Conservation (phyloP, 1,140 invertebrate species). For the Pentalonia nigronervosa region DNA sequence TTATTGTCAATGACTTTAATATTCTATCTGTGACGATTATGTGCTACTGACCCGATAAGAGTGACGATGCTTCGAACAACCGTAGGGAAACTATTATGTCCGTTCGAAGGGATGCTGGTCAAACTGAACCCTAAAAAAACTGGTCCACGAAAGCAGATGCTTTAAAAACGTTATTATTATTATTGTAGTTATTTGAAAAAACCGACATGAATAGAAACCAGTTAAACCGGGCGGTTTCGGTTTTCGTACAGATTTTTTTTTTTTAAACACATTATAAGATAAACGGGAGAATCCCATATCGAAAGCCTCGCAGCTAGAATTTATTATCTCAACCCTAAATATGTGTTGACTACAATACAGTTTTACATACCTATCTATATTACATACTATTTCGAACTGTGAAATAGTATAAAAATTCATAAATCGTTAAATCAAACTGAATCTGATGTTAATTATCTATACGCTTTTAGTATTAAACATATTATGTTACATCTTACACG, state of each 20-base stretch:
- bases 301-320: background rate
- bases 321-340: background rate
- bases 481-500: too few species aligned
- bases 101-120: conserved; percentile 55
- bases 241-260: conserved; percentile 8
- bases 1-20: background rate
- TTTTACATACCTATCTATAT: background rate
- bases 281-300: background rate
- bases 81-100: background rate
- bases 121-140: conserved; percentile 55
- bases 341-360: background rate
- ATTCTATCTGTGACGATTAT: background rate
- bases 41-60: background rate
- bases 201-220: conserved; percentile 49
- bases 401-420: background rate
- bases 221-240: conserved; percentile 48
- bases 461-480: background rate
- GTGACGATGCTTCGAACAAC: background rate
- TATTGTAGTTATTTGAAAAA: conserved; percentile 37
- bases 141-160: conserved; percentile 56
- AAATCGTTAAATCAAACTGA: background rate
- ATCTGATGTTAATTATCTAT: background rate
- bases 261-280: background rate
- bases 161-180: conserved; percentile 46
- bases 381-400: background rate